phyloP scores from a whole-genome alignment of 2,113 vertebrate genomes.

The Corythornis cristatus region DNA sequence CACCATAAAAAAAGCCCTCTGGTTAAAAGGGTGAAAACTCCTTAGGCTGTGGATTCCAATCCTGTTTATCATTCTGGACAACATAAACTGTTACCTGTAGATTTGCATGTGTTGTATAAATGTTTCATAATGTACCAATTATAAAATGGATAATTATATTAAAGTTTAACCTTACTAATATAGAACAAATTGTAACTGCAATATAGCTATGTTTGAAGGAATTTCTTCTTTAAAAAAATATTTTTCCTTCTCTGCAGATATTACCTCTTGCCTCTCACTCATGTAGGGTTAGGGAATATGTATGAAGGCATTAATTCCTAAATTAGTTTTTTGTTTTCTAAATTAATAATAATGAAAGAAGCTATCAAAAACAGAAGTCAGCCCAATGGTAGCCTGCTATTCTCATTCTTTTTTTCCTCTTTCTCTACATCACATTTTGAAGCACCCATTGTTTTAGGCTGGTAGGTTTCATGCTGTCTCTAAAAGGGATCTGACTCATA shows the following conservation, averaged over 20 bases:
- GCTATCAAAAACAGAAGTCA: not conserved
- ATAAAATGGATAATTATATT: not conserved
- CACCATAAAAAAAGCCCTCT: not conserved
- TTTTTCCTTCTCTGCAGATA: not conserved
- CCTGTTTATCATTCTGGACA: not conserved
- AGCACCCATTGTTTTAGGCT: not conserved
- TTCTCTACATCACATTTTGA: not conserved
- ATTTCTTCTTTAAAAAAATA: not conserved
- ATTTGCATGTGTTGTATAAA: not conserved
- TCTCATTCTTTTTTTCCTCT: not conserved
- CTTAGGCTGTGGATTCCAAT: not conserved
- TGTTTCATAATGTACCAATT: not conserved
- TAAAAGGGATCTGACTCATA: constrained; percentile 8
- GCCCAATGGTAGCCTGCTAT: not conserved
- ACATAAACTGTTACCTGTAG: not conserved
- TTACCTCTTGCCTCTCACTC: not conserved
- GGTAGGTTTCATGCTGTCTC: not conserved
- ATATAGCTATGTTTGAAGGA: not conserved
- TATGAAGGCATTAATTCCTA: not conserved
- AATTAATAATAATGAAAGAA: not conserved
- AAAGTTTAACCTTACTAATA: not conserved
- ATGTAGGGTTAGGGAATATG: not conserved
- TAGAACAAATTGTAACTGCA: not conserved
- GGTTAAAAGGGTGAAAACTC: not conserved
- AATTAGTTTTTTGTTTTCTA: not conserved